Conservation (phyloP, 37 sponge, comb jelly and placozoan genomes). For the Spongia lamella region DNA sequence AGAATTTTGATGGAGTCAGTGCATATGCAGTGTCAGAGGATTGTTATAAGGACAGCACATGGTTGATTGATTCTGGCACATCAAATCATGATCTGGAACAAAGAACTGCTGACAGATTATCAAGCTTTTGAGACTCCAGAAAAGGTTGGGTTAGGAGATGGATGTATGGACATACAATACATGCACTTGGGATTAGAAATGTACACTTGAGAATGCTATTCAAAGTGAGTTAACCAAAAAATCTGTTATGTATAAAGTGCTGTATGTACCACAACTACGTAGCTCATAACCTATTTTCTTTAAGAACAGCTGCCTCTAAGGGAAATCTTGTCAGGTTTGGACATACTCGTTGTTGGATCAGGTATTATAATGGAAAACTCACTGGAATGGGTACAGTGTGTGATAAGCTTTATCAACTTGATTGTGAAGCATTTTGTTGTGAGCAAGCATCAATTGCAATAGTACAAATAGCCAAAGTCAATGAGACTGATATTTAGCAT, state of each 20-base stretch:
- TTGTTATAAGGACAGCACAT: neutral
- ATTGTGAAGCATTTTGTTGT: slow-evolving; percentile 23
- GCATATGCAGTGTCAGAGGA: slow-evolving; percentile 28
- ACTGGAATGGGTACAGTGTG: slow-evolving; percentile 37
- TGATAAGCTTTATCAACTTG: slow-evolving; percentile 45
- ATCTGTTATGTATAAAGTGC: slow-evolving; percentile 16
- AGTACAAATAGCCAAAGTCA: neutral
- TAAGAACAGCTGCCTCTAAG: slow-evolving; percentile 34
- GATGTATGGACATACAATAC: slow-evolving; percentile 38
- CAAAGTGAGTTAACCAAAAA: slow-evolving; percentile 26
- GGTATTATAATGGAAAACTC: slow-evolving; percentile 25
- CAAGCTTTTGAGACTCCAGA: slow-evolving; percentile 36
- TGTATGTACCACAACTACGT: slow-evolving; percentile 47
- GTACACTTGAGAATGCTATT: slow-evolving; percentile 35
- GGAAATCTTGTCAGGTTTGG: slow-evolving; percentile 48
- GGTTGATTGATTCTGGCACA: slow-evolving; percentile 60
- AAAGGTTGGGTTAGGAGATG: slow-evolving; percentile 48
- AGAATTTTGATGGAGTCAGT: neutral
- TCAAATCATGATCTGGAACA: slow-evolving; percentile 51
- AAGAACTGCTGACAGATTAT: slow-evolving; percentile 31
- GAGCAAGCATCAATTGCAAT: slow-evolving; percentile 36
- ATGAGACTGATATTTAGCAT: slow-evolving; percentile 41
- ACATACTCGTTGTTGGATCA: slow-evolving; percentile 41
- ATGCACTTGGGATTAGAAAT: slow-evolving; percentile 43
- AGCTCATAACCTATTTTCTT: slow-evolving; percentile 46